Conservation (phyloP, 2,113 vertebrate genomes). For the Crypturellus undulatus region DNA sequence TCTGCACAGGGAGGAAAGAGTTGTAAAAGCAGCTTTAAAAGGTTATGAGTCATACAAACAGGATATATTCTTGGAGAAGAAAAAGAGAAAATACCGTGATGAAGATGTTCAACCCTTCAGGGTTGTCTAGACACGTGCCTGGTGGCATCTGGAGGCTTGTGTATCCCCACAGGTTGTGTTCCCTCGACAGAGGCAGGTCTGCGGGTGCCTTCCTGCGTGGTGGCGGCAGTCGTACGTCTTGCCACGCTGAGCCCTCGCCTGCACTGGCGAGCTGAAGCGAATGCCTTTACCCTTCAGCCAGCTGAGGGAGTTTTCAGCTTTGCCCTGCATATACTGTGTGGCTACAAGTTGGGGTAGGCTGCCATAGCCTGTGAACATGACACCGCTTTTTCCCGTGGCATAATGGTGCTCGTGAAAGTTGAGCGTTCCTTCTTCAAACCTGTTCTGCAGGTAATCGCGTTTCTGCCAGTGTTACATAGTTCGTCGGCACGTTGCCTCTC, state of each 20-base stretch:
- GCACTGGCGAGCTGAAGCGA: not conserved
- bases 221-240: not conserved
- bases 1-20: not conserved
- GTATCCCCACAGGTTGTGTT: not conserved
- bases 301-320: not conserved
- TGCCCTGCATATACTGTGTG: not conserved
- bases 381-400: not conserved
- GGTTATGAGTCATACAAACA: not conserved
- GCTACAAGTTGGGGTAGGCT: not conserved
- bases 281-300: not conserved
- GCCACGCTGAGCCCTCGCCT: not conserved
- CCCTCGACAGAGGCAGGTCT: not conserved
- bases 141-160: not conserved
- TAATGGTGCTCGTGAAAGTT: not conserved
- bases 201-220: not conserved
- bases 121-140: not conserved
- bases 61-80: not conserved
- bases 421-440: not conserved
- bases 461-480: conserved; percentile 21
- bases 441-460: not conserved
- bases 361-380: not conserved
- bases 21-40: not conserved
- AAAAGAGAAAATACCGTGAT: conserved; percentile 10
- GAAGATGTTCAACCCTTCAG: not conserved
- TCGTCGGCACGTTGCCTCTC: not conserved